Percentiles rank a stretch among this genome's conserved stretches.
phyloP scores from a whole-genome alignment of 2,113 vertebrate species.

The Elephas maximus region DNA sequence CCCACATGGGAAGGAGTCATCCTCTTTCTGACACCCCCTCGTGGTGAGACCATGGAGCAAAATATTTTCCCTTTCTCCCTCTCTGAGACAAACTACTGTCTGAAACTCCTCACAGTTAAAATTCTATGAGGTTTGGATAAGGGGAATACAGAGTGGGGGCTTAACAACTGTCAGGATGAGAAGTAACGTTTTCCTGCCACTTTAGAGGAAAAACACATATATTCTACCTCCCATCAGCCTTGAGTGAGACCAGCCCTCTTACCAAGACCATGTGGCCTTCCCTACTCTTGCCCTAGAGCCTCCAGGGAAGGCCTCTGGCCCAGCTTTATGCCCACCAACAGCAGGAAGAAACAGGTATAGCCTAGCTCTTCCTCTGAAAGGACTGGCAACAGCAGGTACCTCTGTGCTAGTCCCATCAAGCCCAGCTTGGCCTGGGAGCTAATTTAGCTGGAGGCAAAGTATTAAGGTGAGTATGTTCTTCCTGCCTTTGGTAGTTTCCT shows the following conservation, averaged over 20 bases:
- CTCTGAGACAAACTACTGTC: too few species aligned
- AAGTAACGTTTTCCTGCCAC: too few species aligned
- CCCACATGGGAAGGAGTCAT: background rate
- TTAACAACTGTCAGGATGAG: too few species aligned
- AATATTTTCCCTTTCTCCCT: background rate
- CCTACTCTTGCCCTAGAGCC: background rate
- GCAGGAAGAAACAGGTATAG: background rate
- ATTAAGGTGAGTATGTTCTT: background rate
- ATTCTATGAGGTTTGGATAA: too few species aligned
- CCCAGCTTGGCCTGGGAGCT: background rate
- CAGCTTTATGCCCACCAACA: background rate
- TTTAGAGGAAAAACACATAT: too few species aligned
- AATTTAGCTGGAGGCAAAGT: background rate
- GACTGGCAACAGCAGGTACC: background rate
- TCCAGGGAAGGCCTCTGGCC: background rate
- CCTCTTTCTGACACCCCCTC: background rate
- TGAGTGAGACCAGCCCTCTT: too few species aligned
- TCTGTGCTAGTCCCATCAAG: background rate
- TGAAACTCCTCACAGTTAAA: too few species aligned
- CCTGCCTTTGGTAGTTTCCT: background rate
- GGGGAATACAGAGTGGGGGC: too few species aligned
- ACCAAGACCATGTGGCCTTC: background rate
- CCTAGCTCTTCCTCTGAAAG: background rate
- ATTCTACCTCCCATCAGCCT: too few species aligned
- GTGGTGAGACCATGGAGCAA: background rate